Base-by-base conservation (phyloP, 2,797 vertebrate species). In the Luscinia luscinia region DNA sequence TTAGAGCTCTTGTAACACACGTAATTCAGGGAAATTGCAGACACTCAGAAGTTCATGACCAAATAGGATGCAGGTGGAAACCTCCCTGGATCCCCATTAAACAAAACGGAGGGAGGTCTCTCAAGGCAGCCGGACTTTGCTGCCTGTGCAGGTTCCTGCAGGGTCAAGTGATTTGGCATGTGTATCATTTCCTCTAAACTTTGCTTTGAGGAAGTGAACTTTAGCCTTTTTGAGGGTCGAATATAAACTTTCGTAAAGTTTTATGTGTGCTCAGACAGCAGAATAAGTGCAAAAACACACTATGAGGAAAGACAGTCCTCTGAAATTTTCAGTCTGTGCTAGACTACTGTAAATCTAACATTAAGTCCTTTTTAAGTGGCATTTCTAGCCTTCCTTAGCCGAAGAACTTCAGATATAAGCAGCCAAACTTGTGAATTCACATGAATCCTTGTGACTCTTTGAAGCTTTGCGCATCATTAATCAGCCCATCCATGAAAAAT, bases 381-480 rank as follows among this genome's bases (percentile, higher is more conserved):
- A 45, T 76, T 88, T 88, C 26, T 81, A 68, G 28, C 36, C 69
- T 57, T 72, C n/a, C 70, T 79, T 78, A 66, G 69, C 74, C 75
- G 24, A 69, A 86, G 70, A 78, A 11, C 46, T 84, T 94, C 49
- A 87, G 36, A 64, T 49, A 22, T 15, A 77, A 80, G 26, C 34
- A 94, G 52, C 32, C 74, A 75, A 16, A 90, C 46, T 88, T 91
- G 48, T 34, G 66, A 91, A 83, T 91, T 59, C 49, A 93, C 66
- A 49, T 67, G 70, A 93, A 84, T 84, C 45, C 27, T 59, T 57
- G 41, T 48, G 77, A 69, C 24, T 88, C 79, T 66, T 84, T 79
- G 80, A 94, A 84, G 77, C n/a, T 84, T 84, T 91, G 62, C 61
- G 77, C 70, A 55, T 94, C 67, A 68, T 92, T 94, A 91, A 90